Evolutionary conservation across 1,140 invertebrate species (phyloP).

Genomic region (Watersipora subatra): DNA sequence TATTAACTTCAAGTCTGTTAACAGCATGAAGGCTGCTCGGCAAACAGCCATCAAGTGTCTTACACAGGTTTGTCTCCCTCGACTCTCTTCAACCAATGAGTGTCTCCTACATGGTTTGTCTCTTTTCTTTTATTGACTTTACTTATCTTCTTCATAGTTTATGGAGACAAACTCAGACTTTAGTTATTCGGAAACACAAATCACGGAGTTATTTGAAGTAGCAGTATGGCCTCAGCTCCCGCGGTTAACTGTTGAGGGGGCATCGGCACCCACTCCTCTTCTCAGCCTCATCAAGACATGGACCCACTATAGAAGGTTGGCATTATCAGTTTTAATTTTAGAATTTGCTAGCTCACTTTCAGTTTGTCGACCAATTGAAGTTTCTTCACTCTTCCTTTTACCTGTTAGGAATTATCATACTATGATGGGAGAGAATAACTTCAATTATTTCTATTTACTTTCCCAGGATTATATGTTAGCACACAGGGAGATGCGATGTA

Average conservation of each 20-base stretch:
- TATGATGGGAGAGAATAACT: too few species aligned
- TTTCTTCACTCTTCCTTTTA: too few species aligned
- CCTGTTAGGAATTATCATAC: too few species aligned
- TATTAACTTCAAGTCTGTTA: constrained; percentile 25
- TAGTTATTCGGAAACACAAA: constrained; percentile 42
- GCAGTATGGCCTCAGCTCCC: constrained; percentile 60
- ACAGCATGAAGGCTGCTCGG: constrained; percentile 53
- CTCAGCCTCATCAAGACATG: constrained; percentile 63
- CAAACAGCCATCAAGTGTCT: constrained; percentile 25
- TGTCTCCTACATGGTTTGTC: too few species aligned
- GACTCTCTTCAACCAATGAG: too few species aligned
- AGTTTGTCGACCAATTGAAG: constrained; percentile 15
- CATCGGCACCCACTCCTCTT: constrained; percentile 66
- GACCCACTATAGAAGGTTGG: constrained; percentile 54
- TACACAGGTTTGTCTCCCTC: constrained; percentile 23
- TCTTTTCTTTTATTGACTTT: too few species aligned
- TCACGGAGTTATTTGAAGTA: constrained; percentile 60
- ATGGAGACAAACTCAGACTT: background rate
- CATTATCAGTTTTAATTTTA: background rate
- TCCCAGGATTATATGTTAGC: too few species aligned
- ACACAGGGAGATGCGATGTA: too few species aligned
- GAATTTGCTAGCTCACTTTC: background rate
- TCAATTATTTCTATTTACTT: too few species aligned
- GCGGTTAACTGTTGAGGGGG: constrained; percentile 57
- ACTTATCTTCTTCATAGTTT: too few species aligned